Evolutionary conservation across 2,888 invertebrate species (phyloP).

Genomic region (Girardia tigrina): DNA sequence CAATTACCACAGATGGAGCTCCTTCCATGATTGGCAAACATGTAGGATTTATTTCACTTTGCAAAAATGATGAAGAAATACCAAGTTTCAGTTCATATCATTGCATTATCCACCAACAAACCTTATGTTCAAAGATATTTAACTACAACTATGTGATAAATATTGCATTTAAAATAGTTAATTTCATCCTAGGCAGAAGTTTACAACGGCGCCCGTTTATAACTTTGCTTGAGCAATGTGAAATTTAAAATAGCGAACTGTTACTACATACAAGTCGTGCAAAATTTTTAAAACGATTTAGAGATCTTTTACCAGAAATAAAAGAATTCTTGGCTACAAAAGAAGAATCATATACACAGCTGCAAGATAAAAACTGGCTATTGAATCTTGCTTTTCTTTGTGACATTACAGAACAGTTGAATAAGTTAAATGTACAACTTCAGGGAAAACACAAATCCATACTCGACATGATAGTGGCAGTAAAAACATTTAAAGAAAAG

Average conservation of each 20-base stretch:
- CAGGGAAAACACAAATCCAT: neutral
- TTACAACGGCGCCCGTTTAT: conserved; percentile 10
- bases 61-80: neutral
- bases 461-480: neutral
- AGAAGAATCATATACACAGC: neutral
- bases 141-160: neutral
- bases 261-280: conserved; percentile 2
- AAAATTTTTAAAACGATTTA: neutral
- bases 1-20: neutral
- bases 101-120: conserved; percentile 13
- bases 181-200: conserved; percentile 12
- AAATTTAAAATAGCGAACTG: conserved; percentile 9
- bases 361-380: conserved; percentile 18
- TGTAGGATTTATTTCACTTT: conserved; percentile 4
- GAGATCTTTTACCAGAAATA: conserved; percentile 11
- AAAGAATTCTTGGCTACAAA: conserved; percentile 12
- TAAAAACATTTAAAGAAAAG: neutral
- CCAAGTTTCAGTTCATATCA: neutral
- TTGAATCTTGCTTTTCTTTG: conserved; percentile 2
- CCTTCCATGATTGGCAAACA: conserved; percentile 14
- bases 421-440: conserved; percentile 12
- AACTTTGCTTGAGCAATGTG: conserved; percentile 5
- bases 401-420: conserved; percentile 1
- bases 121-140: neutral
- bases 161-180: neutral